Evolutionary conservation across 2,888 invertebrate species (phyloP), one percentile per base, ranked within the genome.

Genomic region (Uropetala carovei): DNA sequence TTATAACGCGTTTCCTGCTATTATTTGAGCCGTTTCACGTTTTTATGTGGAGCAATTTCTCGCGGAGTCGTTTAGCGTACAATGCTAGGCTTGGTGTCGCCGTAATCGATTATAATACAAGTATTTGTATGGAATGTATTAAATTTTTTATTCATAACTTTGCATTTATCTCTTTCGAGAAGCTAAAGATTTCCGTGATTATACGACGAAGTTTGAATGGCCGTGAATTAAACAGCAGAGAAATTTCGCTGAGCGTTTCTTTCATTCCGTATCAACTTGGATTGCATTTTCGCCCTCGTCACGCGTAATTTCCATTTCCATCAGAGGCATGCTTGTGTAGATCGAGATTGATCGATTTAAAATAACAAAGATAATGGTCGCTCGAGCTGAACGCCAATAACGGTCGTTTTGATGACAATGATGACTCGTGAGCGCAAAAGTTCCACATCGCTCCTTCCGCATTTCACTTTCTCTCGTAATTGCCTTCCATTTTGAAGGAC

Each of bases 381-480:
- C 75, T 75, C 75, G 27, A 27, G 27, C 75, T 22, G 10, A 75
- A 75, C 75, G 18, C 75, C 27, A 75, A 75, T 75, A 75, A 75
- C 75, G 75, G 75, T 27, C 75, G 22, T 75, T 75, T 75, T 27
- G 75, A 75, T 75, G 75, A 75, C 75, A 75, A 75, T 75, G 22
- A 75, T 75, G 75, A 75, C 75, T 22, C 27, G 1, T 75, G 75
- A 75, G 27, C 75, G 75, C 14, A 0, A 4, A 18, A 16, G 13
- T 18, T 18, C 13, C 75, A 27, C 16, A n/a, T 89, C 60, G n/a
- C 64, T 64, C 64, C 89, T 89, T 89, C 89, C 89, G 89, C 64
- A 64, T 89, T 89, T 89, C 89, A 64, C 89, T 89, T 89, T 43
- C 68, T 22, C 43, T n/a, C 89, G 64, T 43, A 89, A 89, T 89